Percentiles rank a stretch among this genome's conserved stretches.
Evolutionary conservation across 2,113 vertebrate species (phyloP).

Genomic region (Oncorhynchus mykiss): DNA sequence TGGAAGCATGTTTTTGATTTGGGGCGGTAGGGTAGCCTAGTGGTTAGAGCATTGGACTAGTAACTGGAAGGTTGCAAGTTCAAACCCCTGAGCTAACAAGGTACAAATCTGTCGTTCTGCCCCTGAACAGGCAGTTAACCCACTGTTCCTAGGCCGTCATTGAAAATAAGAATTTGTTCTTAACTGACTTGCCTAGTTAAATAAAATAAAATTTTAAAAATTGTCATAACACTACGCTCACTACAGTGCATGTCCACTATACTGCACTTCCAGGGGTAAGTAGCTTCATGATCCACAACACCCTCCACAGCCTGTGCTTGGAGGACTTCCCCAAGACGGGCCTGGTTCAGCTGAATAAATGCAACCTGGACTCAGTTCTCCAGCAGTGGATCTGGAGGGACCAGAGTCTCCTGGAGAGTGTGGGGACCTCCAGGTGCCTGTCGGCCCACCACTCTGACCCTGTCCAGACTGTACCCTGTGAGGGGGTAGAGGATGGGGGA

Average conservation of each 20-base stretch:
- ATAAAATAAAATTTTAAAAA: too few species aligned
- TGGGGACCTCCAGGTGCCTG: slow-evolving; percentile 60
- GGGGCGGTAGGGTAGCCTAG: too few species aligned
- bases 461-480: slow-evolving; percentile 51
- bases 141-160: too few species aligned
- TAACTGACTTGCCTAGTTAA: too few species aligned
- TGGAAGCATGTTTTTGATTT: slow-evolving; percentile 3
- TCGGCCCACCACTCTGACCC: slow-evolving; percentile 31
- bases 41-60: too few species aligned
- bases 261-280: slow-evolving; percentile 44
- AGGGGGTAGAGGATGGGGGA: neutral
- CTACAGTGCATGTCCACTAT: neutral
- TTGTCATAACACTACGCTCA: neutral
- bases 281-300: slow-evolving; percentile 67
- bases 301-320: slow-evolving; percentile 59
- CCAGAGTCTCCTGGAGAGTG: slow-evolving; percentile 47
- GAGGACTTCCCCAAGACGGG: slow-evolving; percentile 45
- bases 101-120: too few species aligned
- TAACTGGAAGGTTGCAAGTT: too few species aligned
- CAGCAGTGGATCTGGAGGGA: slow-evolving; percentile 73
- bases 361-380: slow-evolving; percentile 53
- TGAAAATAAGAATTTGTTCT: too few species aligned
- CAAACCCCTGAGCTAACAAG: too few species aligned
- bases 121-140: too few species aligned
- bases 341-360: slow-evolving; percentile 54